Evolutionary conservation across 2,888 invertebrate genomes (phyloP), one percentile per base, ranked within the genome.

Genomic region (Himalopsyche tibetana): DNA sequence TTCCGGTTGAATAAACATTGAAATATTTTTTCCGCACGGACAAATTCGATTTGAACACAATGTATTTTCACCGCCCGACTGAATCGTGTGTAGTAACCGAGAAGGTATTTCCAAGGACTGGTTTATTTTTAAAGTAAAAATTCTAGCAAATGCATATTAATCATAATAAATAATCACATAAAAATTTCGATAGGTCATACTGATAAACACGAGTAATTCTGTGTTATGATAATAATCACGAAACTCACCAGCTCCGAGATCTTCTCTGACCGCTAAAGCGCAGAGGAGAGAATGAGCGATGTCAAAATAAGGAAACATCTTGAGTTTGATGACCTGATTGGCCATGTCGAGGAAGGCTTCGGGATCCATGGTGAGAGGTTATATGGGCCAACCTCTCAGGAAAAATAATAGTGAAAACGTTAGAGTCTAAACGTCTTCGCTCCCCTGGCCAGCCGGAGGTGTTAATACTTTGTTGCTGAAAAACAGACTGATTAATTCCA

Each of bases 251-350:
- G 96, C 94, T 90, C 98, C 98, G 91, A 98, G 94, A 94, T 99
- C 99, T 92, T 99, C 99, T 90, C 98, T 95, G 89, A 99, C 98
- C 90, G 97, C 97, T 90, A 99, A 94, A 91, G 99, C 98, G 94
- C 98, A 98, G 90, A 99, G 94, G 90, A 98, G 95, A 92, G 98
- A 98, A 94, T 99, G 99, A 90, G 99, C 99, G 90, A 99, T 96
- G 92, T 99, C 99, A 93, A 99, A 99, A 94, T 99, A 99, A 85
- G 99, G 99, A 92, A 97, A 99, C 99, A 99, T 99, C 95, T 99
- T 99, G 90, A 99, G 94, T 93, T 99, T 98, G 90, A 98, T 98
- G 94, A 99, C 98, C 95, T 98, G 98, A 93, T 99, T 99, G 94
- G 99, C 99, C 95, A 99, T 95, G 93, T 99, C 98, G 91, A 99